Evolutionary conservation across 92 coral and sea anemone genomes (phyloP).

Genomic region (Siderastrea radians): DNA sequence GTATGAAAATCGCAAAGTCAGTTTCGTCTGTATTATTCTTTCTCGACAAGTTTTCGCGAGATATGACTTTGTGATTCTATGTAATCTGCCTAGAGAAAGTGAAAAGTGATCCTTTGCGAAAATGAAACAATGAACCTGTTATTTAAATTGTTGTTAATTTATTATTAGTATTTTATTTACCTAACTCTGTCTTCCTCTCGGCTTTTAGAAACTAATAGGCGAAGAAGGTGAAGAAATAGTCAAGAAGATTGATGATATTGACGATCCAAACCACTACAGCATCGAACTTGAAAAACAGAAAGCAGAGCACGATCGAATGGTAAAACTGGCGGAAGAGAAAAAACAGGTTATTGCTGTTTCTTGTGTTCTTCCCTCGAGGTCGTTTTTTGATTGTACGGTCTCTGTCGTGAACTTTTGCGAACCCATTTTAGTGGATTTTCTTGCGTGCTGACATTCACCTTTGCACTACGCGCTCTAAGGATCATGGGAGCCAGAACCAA

Average conservation of each 20-base stretch:
- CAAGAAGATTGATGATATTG: constrained; percentile 93
- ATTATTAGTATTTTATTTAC: not conserved
- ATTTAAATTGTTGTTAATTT: not conserved
- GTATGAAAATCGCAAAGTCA: too few relatives aligned
- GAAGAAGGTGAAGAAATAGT: constrained; percentile 98
- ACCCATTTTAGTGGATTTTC: not conserved
- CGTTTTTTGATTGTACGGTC: not conserved
- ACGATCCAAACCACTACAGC: constrained; percentile 97
- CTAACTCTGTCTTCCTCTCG: not conserved
- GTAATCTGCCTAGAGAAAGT: too few relatives aligned
- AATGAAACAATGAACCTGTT: too few relatives aligned
- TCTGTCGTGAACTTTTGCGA: not conserved
- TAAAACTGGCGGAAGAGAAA: constrained; percentile 98
- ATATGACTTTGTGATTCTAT: too few relatives aligned
- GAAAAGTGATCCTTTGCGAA: too few relatives aligned
- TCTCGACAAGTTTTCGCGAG: too few relatives aligned
- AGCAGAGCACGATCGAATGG: constrained; percentile 98
- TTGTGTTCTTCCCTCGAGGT: too few relatives aligned
- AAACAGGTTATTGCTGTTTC: constrained; percentile 74
- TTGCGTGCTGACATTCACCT: too few relatives aligned
- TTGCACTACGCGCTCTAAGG: too few relatives aligned
- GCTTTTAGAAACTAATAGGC: constrained; percentile 84
- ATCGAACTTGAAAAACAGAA: constrained; percentile 98
- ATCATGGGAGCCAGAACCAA: too few relatives aligned
- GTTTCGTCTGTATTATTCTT: too few relatives aligned